These are phyloP conservation scores for Phoronis australis DNA, from an alignment of 2,888 invertebrate genomes.

Conservation along the genomic window DNA sequence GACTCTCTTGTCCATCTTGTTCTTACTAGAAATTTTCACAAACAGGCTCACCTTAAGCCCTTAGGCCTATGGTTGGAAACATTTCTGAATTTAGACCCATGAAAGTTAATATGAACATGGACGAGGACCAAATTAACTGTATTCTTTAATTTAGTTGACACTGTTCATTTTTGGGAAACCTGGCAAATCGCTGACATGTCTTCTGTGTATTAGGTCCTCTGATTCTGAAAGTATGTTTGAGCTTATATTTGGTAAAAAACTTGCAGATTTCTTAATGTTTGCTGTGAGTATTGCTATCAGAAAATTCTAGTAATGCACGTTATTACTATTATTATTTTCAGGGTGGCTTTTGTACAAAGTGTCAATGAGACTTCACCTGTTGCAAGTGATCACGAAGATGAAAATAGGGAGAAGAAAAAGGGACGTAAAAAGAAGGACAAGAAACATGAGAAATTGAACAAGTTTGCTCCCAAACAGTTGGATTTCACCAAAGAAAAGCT, in stretches of 20 bases:
- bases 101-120: not conserved
- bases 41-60: not conserved
- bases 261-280: too few relatives aligned
- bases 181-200: too few relatives aligned
- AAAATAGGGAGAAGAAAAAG: not conserved
- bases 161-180: too few relatives aligned
- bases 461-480: too few relatives aligned
- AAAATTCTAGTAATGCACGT: too few relatives aligned
- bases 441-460: not conserved
- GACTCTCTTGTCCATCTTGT: too few relatives aligned
- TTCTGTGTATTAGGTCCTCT: too few relatives aligned
- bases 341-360: not conserved
- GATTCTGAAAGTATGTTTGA: too few relatives aligned
- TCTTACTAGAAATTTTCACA: too few relatives aligned
- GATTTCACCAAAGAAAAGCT: not conserved
- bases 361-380: slow-evolving; percentile 4
- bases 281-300: too few relatives aligned
- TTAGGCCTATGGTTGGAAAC: not conserved
- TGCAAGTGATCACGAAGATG: slow-evolving; percentile 2
- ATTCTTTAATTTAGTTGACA: not conserved
- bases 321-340: too few relatives aligned
- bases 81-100: not conserved
- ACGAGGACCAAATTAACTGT: not conserved
- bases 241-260: too few relatives aligned
- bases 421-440: not conserved